phyloP scores from a whole-genome alignment of 1,140 invertebrate species.

The Rhagoletis zephyria region DNA sequence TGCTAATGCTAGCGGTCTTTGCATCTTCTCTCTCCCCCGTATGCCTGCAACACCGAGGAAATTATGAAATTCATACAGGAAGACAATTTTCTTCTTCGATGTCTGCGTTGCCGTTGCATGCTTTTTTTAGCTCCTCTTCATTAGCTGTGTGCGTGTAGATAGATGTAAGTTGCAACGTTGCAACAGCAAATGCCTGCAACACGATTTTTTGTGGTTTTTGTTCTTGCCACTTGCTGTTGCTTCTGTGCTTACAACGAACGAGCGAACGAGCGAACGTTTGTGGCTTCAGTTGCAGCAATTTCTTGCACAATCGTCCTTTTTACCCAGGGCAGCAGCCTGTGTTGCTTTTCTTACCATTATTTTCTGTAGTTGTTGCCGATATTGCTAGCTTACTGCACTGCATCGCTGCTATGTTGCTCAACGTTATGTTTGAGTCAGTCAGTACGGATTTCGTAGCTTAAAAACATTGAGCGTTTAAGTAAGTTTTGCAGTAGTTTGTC shows the following conservation, averaged over 20 bases:
- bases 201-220: conserved; percentile 65
- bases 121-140: background rate
- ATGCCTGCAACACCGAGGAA: conserved; percentile 66
- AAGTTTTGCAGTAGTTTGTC: conserved; percentile 44
- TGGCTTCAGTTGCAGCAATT: conserved; percentile 29
- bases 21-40: background rate
- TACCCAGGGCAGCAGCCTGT: background rate
- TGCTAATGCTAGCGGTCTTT: background rate
- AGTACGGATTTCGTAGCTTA: conserved; percentile 7
- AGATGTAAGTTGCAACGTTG: background rate
- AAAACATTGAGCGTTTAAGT: conserved; percentile 36
- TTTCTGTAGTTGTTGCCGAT: background rate
- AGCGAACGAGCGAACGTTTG: background rate
- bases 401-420: background rate
- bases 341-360: background rate
- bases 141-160: background rate
- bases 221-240: conserved; percentile 67
- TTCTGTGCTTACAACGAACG: background rate
- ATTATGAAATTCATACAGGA: conserved; percentile 73
- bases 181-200: conserved; percentile 45
- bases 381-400: background rate
- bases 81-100: conserved; percentile 72
- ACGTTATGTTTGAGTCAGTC: conserved; percentile 34
- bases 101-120: conserved; percentile 4
- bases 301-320: background rate